Conservation (phyloP, 1,140 invertebrate genomes). For the Muscidifurax raptorellus region DNA sequence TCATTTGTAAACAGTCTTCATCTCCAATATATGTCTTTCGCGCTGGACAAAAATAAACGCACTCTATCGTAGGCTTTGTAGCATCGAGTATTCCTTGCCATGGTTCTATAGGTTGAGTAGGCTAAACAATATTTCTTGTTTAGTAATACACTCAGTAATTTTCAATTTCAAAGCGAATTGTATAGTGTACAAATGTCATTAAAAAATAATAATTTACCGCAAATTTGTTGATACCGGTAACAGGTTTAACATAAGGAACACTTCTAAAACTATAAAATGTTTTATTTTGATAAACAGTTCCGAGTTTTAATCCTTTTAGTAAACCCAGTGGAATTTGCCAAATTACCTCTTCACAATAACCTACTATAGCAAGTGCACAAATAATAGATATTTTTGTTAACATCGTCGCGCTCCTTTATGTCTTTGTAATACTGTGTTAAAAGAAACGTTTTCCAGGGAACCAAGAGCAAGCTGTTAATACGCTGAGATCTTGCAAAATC, state of each 20-base stretch:
- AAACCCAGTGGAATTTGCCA: conserved; percentile 65
- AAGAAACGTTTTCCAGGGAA: not conserved
- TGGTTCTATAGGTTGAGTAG: conserved; percentile 76
- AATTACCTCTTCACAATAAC: conserved; percentile 58
- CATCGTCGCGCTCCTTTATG: not conserved
- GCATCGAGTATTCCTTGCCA: conserved; percentile 81
- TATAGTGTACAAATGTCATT: not conserved
- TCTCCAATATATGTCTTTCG: not conserved
- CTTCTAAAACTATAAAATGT: conserved; percentile 77
- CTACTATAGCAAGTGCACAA: not conserved
- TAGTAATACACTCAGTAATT: not conserved
- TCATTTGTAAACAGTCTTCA: not conserved
- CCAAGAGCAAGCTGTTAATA: not conserved
- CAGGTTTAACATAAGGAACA: conserved; percentile 76
- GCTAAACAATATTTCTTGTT: conserved; percentile 62
- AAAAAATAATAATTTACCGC: conserved; percentile 70
- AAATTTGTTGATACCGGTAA: conserved; percentile 81
- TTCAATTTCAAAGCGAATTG: not conserved
- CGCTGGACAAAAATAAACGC: not conserved
- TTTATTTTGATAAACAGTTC: conserved; percentile 58
- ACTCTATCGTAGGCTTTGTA: not conserved
- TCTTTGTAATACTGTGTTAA: not conserved
- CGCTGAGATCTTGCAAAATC: not conserved
- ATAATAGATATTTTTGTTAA: not conserved
- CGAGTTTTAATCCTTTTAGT: conserved; percentile 63